Percentiles rank a stretch among this genome's conserved stretches.
phyloP scores from a whole-genome alignment of 1,140 invertebrate genomes.

The Trachelipus rathkii region DNA sequence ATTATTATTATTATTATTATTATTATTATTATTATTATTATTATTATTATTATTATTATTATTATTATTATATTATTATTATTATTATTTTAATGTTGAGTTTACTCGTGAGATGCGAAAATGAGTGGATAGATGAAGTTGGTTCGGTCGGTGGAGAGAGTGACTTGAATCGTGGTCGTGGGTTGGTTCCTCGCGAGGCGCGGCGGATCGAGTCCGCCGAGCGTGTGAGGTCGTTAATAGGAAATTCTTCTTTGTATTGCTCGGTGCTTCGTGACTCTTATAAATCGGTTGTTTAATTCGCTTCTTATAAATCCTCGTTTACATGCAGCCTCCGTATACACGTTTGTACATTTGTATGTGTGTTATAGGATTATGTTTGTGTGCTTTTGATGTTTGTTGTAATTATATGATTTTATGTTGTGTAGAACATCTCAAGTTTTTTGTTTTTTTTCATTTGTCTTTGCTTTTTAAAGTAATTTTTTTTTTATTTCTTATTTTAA shows the following conservation, averaged over 20 bases:
- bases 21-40: too few species aligned
- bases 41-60: too few species aligned
- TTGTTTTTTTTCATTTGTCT: too few species aligned
- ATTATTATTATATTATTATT: neutral
- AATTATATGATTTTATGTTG: too few species aligned
- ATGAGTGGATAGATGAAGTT: too few species aligned
- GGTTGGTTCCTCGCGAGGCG: neutral
- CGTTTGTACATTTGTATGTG: neutral
- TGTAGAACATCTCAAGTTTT: too few species aligned
- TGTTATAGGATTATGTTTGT: too few species aligned
- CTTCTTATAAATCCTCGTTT: neutral
- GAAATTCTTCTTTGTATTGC: neutral
- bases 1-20: too few species aligned
- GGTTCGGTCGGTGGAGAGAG: neutral
- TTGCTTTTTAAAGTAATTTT: too few species aligned
- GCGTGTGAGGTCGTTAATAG: neutral
- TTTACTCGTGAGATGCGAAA: neutral
- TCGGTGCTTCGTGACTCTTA: neutral
- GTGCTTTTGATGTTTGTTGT: too few species aligned
- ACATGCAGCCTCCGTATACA: neutral
- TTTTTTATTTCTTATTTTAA: too few species aligned
- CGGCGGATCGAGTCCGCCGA: neutral
- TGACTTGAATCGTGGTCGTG: neutral
- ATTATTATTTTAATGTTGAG: neutral
- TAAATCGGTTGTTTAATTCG: neutral